A percentile compares a stretch with the other conserved stretches of the same genome.
These are phyloP conservation scores for Clamator glandarius DNA, from an alignment of 2,797 vertebrate species.

Conservation along the genomic window DNA sequence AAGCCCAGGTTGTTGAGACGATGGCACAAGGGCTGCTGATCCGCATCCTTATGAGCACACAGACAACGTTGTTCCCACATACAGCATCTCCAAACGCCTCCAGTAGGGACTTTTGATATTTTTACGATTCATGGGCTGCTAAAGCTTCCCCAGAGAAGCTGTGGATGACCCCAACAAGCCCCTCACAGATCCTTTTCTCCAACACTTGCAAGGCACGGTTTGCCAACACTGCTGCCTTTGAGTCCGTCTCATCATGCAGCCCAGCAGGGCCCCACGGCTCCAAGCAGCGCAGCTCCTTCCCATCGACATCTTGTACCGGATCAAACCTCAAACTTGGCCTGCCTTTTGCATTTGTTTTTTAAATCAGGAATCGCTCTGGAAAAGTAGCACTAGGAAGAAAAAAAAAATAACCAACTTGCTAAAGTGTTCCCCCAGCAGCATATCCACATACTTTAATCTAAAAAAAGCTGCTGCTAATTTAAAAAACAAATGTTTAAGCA, in stretches of 20 bases:
- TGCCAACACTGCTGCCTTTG: background rate
- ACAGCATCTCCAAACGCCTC: background rate
- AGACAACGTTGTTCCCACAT: rapidly evolving
- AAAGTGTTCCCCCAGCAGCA: constrained; percentile 39
- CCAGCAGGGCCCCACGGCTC: background rate
- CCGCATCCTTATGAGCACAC: background rate
- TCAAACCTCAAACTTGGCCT: constrained; percentile 34
- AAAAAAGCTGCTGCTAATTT: constrained; percentile 59
- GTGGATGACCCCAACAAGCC: rapidly evolving
- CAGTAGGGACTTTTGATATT: background rate
- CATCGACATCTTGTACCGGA: background rate
- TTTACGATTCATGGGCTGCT: background rate
- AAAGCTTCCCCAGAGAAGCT: background rate
- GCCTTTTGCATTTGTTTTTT: constrained; percentile 32
- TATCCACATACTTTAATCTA: constrained; percentile 35
- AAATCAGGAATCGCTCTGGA: constrained; percentile 46
- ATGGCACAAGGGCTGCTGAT: background rate
- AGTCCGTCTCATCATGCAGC: background rate
- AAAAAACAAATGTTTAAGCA: constrained; percentile 61
- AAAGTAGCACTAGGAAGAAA: constrained; percentile 47
- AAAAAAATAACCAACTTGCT: constrained; percentile 12
- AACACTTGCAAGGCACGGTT: background rate
- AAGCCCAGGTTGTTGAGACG: background rate
- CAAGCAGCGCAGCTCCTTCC: background rate
- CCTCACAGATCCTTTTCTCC: background rate